Base-by-base conservation (phyloP, 2,888 invertebrate genomes). In the Laspeyria flexula region DNA sequence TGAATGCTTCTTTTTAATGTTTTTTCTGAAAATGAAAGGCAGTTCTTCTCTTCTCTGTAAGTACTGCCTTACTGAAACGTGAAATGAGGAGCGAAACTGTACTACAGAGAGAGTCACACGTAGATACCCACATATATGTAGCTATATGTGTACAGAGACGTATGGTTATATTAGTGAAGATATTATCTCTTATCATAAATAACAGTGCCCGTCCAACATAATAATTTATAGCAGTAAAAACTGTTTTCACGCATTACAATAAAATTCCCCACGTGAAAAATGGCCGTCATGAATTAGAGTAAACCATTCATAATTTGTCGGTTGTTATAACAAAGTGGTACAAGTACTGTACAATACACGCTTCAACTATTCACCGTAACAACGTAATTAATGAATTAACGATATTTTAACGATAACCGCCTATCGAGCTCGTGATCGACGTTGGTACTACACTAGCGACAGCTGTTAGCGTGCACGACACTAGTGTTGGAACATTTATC, bases 301-400 rank as follows among this genome's bases (percentile, higher is more conserved):
- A 30, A 47, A 41, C 27, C 40, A 15, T 40, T 47, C 16, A 34
- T 34, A 41, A 21, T 21, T 33, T 12, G 1, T 18, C 12, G 39
- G 7, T 16, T 29, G 40, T 40, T n/a, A n/a, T n/a, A n/a, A n/a
- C n/a, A n/a, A n/a, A n/a, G n/a, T n/a, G n/a, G n/a, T n/a, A n/a
- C n/a, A n/a, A n/a, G n/a, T n/a, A 21, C 13, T 15, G 23, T 33
- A 21, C 23, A 33, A 12, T 15, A n/a, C 18, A 7, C 9, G 1
- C 1, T 25, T 1, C 25, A 7, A 3, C 25, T 21, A 34, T 13
- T 15, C 31, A 35, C 25, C 29, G 29, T 6, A 6, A n/a, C 29
- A 18, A 10, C 10, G 10, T 37, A 29, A 38, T 38, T 45, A 18
- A 48, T 48, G 13, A 42, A 48, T 37, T 42, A 42, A 6, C 21